These are phyloP conservation scores for Corbicula japonica DNA, from an alignment of 2,888 invertebrate species.

Conservation along the genomic window DNA sequence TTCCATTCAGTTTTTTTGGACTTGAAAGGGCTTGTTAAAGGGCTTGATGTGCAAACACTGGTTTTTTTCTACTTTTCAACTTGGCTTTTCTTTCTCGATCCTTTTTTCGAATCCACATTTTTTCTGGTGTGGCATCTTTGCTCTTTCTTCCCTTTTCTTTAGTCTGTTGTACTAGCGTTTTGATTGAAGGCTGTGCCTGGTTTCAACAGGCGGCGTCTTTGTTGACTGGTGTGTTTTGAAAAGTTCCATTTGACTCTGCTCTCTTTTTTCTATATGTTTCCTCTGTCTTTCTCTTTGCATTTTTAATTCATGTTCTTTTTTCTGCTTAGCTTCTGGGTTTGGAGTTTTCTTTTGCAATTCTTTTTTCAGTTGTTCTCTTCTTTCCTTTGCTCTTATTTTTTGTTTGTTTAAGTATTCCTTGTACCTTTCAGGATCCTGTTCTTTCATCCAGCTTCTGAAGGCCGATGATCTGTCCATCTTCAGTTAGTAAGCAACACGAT, in stretches of 20 bases:
- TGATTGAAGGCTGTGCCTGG: slow-evolving; percentile 36
- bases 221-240: no score
- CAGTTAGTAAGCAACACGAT: neutral
- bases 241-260: no score
- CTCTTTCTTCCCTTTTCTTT: slow-evolving; percentile 49
- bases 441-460: slow-evolving; percentile 20
- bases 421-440: slow-evolving; percentile 35
- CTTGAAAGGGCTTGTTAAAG: slow-evolving; percentile 40
- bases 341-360: slow-evolving; percentile 21
- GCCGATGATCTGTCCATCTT: slow-evolving; percentile 29
- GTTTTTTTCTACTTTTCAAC: slow-evolving; percentile 32
- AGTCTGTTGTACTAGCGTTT: slow-evolving; percentile 43
- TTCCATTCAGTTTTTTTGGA: slow-evolving; percentile 49
- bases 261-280: slow-evolving; percentile 15
- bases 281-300: slow-evolving; percentile 7
- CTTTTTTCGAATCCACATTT: slow-evolving; percentile 53
- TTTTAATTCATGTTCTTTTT: slow-evolving; percentile 31
- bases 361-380: slow-evolving; percentile 23
- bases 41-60: slow-evolving; percentile 31
- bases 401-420: slow-evolving; percentile 24
- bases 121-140: slow-evolving; percentile 48
- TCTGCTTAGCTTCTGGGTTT: slow-evolving; percentile 20
- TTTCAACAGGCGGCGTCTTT: slow-evolving; percentile 47
- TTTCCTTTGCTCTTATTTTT: slow-evolving; percentile 28
- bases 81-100: slow-evolving; percentile 54